Percentiles rank a stretch among this genome's conserved stretches.
phyloP scores from a whole-genome alignment of 2,797 vertebrate genomes.

The Falco peregrinus region DNA sequence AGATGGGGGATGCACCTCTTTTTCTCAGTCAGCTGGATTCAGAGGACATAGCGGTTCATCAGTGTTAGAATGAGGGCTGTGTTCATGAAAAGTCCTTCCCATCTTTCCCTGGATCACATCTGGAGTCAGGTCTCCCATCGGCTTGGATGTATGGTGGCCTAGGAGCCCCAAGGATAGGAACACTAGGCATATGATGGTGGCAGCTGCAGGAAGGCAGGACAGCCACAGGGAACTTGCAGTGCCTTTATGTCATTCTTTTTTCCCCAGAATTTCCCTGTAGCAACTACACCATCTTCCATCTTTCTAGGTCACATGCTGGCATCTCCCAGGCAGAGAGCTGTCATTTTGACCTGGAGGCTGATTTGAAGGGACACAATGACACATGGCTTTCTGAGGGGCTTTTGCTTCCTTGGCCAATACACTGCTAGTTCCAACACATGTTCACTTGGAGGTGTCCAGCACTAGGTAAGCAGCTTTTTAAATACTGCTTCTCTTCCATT shows the following conservation, averaged over 20 bases:
- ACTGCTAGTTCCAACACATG: fast-evolving
- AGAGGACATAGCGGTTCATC: neutral
- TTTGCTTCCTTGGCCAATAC: neutral
- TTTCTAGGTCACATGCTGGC: neutral
- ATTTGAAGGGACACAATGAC: neutral
- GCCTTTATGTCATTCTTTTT: neutral
- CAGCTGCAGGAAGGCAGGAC: neutral
- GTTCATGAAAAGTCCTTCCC: neutral
- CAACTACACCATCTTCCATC: neutral
- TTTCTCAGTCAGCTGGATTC: neutral
- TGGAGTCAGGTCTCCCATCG: neutral
- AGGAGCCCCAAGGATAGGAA: neutral
- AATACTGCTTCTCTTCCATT: neutral
- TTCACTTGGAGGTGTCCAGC: neutral
- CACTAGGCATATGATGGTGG: no score
- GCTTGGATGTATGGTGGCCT: fast-evolving
- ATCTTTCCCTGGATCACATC: neutral
- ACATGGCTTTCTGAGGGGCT: neutral
- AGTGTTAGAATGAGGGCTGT: neutral
- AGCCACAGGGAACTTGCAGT: neutral
- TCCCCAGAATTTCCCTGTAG: neutral
- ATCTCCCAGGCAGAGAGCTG: neutral
- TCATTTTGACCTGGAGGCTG: neutral
- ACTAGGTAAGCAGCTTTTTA: neutral
- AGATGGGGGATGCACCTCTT: neutral